Evolutionary conservation across 2,797 vertebrate genomes (phyloP).

Genomic region (Poecilia picta): DNA sequence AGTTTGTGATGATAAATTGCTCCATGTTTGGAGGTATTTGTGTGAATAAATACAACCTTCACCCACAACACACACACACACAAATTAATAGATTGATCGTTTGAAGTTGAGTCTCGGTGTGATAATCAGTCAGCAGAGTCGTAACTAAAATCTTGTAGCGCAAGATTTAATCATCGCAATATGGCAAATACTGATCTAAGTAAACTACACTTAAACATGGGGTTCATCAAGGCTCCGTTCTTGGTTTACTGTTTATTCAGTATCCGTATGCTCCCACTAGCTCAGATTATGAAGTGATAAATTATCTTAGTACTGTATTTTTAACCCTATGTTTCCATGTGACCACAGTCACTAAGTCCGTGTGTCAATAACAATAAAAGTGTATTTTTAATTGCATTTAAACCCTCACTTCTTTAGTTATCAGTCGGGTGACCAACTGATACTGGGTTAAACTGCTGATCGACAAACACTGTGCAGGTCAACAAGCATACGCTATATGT

Average conservation of each 20-base stretch:
- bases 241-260: not conserved
- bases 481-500: not conserved
- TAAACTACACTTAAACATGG: not conserved
- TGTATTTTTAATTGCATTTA: not conserved
- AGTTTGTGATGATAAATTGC: not conserved
- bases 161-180: not conserved
- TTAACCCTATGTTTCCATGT: not conserved
- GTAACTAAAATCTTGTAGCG: not conserved
- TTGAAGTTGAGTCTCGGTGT: not conserved
- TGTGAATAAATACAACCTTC: not conserved
- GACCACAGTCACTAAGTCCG: not conserved
- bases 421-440: not conserved
- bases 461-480: slow-evolving; percentile 44
- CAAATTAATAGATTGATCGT: not conserved
- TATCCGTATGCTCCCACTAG: not conserved
- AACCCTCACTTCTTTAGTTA: not conserved
- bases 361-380: not conserved
- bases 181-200: not conserved
- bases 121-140: not conserved
- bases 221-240: not conserved
- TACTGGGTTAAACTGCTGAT: slow-evolving; percentile 37
- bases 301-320: not conserved
- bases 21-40: not conserved
- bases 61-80: no score
- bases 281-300: not conserved